Conservation (phyloP, 1,140 invertebrate species). For the Yoshiicerus persimilis region DNA sequence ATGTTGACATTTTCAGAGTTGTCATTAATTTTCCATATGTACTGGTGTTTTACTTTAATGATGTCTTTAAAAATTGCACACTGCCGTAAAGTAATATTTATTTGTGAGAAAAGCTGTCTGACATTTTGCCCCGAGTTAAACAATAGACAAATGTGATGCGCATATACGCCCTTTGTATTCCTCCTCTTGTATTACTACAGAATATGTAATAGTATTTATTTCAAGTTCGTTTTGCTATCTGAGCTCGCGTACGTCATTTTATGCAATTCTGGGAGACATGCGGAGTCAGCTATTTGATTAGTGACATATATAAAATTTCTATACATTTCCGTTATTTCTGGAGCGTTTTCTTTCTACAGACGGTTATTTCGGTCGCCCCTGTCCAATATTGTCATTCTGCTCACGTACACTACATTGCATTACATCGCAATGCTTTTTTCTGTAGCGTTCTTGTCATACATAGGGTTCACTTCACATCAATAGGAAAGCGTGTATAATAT, state of each 20-base stretch:
- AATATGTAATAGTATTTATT: too few species aligned
- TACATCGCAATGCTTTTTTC: background rate
- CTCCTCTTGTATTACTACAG: too few species aligned
- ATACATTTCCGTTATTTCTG: background rate
- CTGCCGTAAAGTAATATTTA: too few species aligned
- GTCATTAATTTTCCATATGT: too few species aligned
- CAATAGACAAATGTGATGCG: too few species aligned
- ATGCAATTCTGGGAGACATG: background rate
- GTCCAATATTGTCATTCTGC: constrained; percentile 13
- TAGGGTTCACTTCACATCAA: background rate
- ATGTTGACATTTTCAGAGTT: too few species aligned
- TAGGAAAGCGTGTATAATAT: background rate
- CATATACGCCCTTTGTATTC: too few species aligned
- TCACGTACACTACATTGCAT: constrained; percentile 30
- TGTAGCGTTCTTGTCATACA: background rate
- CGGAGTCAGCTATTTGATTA: background rate
- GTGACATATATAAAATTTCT: background rate
- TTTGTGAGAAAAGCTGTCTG: too few species aligned
- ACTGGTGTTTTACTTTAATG: too few species aligned
- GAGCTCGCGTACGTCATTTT: background rate
- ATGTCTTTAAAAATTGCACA: too few species aligned
- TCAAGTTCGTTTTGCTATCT: background rate
- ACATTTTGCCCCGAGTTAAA: too few species aligned
- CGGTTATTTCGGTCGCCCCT: background rate
- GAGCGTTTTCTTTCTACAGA: background rate